phyloP scores from a whole-genome alignment of 2,797 vertebrate species.

The Scarus forsteni region DNA sequence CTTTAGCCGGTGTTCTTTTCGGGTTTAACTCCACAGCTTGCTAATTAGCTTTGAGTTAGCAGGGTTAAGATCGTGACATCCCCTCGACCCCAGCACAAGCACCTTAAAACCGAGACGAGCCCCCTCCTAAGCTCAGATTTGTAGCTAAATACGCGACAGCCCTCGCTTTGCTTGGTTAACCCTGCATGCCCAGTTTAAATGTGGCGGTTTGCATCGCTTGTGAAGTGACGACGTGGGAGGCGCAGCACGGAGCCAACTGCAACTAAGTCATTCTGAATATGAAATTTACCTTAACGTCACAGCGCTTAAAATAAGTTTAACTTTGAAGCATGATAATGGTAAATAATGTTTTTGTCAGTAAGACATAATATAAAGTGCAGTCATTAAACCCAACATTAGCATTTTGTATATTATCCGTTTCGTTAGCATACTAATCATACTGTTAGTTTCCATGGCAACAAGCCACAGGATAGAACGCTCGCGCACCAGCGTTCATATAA shows the following conservation, averaged over 20 bases:
- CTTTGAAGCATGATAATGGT: too few species aligned
- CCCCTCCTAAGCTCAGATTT: background rate
- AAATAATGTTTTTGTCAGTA: too few species aligned
- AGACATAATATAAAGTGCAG: too few species aligned
- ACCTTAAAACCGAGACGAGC: background rate
- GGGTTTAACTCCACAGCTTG: conserved; percentile 29
- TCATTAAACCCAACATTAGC: background rate
- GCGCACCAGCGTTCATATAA: background rate
- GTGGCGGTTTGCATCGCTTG: conserved; percentile 71
- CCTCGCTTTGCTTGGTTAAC: background rate
- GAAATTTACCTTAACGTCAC: background rate
- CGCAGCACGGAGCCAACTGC: conserved; percentile 54
- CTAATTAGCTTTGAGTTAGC: conserved; percentile 61
- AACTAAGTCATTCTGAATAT: conserved; percentile 19
- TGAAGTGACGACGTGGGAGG: conserved; percentile 74
- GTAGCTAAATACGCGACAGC: background rate
- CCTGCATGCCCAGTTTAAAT: conserved; percentile 63
- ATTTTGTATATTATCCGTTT: background rate
- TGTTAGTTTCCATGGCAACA: conserved; percentile 69
- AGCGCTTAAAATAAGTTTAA: too few species aligned
- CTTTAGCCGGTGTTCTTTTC: background rate
- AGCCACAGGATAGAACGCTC: conserved; percentile 24
- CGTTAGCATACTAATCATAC: conserved; percentile 14
- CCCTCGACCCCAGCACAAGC: too few species aligned
- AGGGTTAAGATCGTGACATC: conserved; percentile 13